Base-by-base conservation (phyloP, 1,140 invertebrate genomes). In the Drosophila bocqueti region DNA sequence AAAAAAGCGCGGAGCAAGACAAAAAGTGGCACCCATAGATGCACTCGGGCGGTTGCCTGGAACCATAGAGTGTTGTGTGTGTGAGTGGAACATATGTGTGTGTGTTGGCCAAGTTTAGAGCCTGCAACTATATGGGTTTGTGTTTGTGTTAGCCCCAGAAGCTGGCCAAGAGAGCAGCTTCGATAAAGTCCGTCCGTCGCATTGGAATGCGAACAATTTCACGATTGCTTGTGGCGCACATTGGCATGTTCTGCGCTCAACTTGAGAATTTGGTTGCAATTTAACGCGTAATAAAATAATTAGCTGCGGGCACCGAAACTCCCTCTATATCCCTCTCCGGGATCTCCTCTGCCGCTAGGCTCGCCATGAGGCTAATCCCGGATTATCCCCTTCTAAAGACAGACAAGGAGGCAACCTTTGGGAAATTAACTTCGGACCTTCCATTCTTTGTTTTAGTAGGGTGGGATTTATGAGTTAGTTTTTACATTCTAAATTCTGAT, bases 231-330 rank as follows among this genome's bases (percentile, higher is more conserved):
- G 83, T 87, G 83, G 81, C 84, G 84, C 84, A 89, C 81, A 87
- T 80, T 76, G 84, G 81, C 83, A 90, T 89, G 65, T 84, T 89
- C 83, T 76, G 84, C 73, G 85, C 83, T 78, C 71, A 81, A 72
- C 63, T 65, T 60, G 75, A 87, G 81, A 89, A 89, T 86, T 87
- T 81, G 84, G 85, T 87, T 90, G 85, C 81, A 90, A 87, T 87
- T 87, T 87, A 87, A 89, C 84, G 83, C 84, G 84, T 87, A 89
- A 87, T 87, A 87, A 87, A 87, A 87, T 87, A 89, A 87, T 87
- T 87, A 89, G 83, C 83, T 83, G 65, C 52, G 63, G 62, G 59
- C 72, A n/a, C 36, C 36, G 21, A 57, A 57, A 57, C 54, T 38
- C 54, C 18, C 52, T 38, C 34, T 38, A 55, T 18, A 38, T 4